Evolutionary conservation across 2,797 vertebrate species (phyloP), one percentile per base, ranked within the genome.

Genomic region (Holocentrus rufus): DNA sequence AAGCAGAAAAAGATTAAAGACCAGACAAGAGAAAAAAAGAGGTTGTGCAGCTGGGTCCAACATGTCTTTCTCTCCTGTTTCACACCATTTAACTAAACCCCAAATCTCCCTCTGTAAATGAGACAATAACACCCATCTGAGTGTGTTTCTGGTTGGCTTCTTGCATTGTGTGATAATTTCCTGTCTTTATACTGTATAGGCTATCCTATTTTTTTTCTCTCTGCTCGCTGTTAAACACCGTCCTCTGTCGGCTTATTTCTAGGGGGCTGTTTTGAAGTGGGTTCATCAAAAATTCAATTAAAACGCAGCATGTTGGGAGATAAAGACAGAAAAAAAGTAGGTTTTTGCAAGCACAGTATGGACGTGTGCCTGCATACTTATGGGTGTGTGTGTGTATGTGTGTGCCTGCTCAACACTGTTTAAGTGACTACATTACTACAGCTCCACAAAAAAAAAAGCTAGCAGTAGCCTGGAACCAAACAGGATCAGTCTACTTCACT

Each of bases 261-360:
- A 4, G 44, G 14, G 44, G 15, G 14, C 5, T 15, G 14, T 47
- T 47, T 47, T 47, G 44, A 47, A 15, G 44, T 57, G 23, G 15
- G 3, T 14, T 76, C 67, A 36, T 67, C 61, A 56, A 30, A 57
- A 71, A 66, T 25, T 62, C 20, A 58, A 76, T 67, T 63, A 70
- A 61, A 72, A 50, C 58, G 58, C 54, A 58, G 46, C 56, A 44
- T 31, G 20, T 55, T 8, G 10, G 39, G 55, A 69, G 65, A 63
- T 59, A 22, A 20, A 60, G 46, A 60, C 52, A 27, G 0, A 72
- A 44, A 34, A 13, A 1, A 10, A n/a, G n/a, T n/a, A n/a, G n/a
- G n/a, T n/a, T n/a, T n/a, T n/a, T n/a, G n/a, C n/a, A n/a, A n/a
- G n/a, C n/a, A n/a, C n/a, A n/a, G n/a, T n/a, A n/a, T n/a, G 7